A percentile compares a stretch with the other conserved stretches of the same genome.
phyloP scores from a whole-genome alignment of 2,113 vertebrate genomes.

The Cyanoliseus patagonus region DNA sequence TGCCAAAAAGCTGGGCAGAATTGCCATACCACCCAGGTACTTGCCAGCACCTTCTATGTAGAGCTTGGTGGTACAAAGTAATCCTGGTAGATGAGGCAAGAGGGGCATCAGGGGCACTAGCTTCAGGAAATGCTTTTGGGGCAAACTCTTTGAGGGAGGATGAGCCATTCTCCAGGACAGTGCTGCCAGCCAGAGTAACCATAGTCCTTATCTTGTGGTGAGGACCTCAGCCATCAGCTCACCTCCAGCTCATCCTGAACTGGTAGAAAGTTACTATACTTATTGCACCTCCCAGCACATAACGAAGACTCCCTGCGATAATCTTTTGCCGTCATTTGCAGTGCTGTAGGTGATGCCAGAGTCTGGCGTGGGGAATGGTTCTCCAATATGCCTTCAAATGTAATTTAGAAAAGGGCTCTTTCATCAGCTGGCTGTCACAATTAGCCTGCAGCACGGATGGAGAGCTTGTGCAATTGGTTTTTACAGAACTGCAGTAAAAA shows the following conservation, averaged over 20 bases:
- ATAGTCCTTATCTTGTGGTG: background rate
- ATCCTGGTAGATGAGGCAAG: background rate
- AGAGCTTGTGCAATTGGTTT: background rate
- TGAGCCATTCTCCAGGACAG: background rate
- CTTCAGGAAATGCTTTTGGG: background rate
- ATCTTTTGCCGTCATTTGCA: background rate
- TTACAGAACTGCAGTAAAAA: background rate
- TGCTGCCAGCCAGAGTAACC: background rate
- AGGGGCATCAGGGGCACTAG: background rate
- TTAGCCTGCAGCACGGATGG: background rate
- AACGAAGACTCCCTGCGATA: background rate
- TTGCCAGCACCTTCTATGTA: background rate
- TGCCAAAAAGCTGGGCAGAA: background rate
- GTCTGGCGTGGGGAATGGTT: background rate
- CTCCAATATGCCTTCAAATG: background rate
- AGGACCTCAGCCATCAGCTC: background rate
- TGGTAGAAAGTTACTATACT: background rate
- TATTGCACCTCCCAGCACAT: background rate
- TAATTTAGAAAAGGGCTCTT: background rate
- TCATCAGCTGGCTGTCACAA: background rate
- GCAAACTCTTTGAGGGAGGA: fast-evolving
- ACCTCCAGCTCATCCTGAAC: background rate
- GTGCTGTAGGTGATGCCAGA: background rate
- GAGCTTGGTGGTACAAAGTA: background rate
- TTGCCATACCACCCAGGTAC: background rate